These are phyloP conservation scores for Stigmatopora nigra DNA, from an alignment of 2,113 vertebrate genomes.

Conservation along the genomic window DNA sequence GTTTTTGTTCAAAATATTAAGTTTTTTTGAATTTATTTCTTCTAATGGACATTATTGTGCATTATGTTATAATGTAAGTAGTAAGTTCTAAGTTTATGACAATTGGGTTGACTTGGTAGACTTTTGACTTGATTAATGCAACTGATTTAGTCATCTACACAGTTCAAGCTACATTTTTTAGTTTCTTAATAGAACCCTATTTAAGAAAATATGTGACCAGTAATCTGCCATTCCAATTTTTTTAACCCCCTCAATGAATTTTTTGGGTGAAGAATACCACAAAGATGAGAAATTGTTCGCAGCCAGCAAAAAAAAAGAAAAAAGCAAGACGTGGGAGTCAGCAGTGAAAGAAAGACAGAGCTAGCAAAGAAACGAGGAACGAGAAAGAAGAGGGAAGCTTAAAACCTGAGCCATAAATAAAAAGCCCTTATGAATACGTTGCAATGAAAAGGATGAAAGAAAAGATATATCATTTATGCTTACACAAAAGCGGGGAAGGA, in stretches of 20 bases:
- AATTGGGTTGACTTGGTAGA: not conserved
- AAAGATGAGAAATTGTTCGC: conserved; percentile 1
- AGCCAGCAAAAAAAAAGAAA: not conserved
- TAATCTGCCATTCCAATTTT: not conserved
- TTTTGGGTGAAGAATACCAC: not conserved
- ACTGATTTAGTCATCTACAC: not conserved
- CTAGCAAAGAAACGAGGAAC: not conserved
- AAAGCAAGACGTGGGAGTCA: not conserved
- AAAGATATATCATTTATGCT: not conserved
- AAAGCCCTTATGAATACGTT: conserved; percentile 2
- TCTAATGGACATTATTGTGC: not conserved
- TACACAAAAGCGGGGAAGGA: not conserved
- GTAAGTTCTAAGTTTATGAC: not conserved
- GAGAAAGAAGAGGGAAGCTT: not conserved
- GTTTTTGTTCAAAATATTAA: not conserved
- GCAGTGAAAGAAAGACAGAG: conserved; percentile 1
- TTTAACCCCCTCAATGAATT: not conserved
- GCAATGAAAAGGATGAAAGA: not conserved
- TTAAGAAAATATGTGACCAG: not conserved
- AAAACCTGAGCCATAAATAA: conserved; percentile 1
- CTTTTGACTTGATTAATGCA: not conserved
- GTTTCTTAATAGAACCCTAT: not conserved
- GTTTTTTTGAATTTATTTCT: no score
- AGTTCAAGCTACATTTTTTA: not conserved
- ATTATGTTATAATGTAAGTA: not conserved